Evolutionary conservation across 1,140 invertebrate species (phyloP), one percentile per base, ranked within the genome.

Genomic region (Drosophila jambulina): DNA sequence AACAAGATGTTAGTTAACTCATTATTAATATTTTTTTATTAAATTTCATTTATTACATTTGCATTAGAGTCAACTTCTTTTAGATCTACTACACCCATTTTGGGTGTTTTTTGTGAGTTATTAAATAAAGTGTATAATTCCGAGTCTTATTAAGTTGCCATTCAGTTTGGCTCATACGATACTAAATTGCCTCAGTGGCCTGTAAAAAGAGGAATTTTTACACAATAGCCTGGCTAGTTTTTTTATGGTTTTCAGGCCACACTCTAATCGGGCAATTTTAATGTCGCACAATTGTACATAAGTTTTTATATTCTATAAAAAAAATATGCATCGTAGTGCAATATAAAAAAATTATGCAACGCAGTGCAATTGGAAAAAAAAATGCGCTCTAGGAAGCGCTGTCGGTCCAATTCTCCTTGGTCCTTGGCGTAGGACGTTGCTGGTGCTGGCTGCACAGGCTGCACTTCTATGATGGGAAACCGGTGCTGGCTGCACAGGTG

Each of bases 391-490:
- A 7, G 15, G 23, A 48, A 48, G 19, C 29, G 51, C 29, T 54
- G 51, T 54, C 19, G 29, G 19, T 54, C 36, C 29, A 21, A 6
- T 54, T 19, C 2, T 54, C 51, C 27, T 48, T n/a, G 51, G 51
- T 53, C 51, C 51, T 54, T 36, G 29, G 8, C n/a, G n/a, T n/a
- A n/a, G n/a, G n/a, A n/a, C n/a, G 6, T 8, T 3, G 51, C 7
- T 32, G 32, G 29, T 61, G 32, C 45, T 34, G 59, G 59, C 59
- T 62, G 46, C 45, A 38, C 60, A 53, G 48, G 25, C n/a, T n/a
- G n/a, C n/a, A n/a, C n/a, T n/a, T n/a, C n/a, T n/a, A n/a, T n/a
- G n/a, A n/a, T 63, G 32, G 62, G 62, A n/a, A n/a, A n/a, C n/a
- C n/a, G n/a, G n/a, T n/a, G n/a, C n/a, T n/a, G n/a, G n/a, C n/a